phyloP scores from a whole-genome alignment of 2,113 vertebrate species.

The Phalacrocorax brasilianus region DNA sequence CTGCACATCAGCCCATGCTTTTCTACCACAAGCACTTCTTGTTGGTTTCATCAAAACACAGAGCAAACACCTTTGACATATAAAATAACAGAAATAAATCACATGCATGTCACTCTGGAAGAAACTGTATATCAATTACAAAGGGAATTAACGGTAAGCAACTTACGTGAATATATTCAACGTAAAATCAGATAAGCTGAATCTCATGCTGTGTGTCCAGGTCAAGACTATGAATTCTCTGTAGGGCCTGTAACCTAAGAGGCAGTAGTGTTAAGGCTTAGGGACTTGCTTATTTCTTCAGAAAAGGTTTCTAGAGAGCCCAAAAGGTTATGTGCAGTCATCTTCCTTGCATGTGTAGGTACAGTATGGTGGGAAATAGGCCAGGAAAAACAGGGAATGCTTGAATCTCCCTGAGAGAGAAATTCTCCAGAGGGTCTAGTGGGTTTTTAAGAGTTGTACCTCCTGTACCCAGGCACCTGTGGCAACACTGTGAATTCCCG shows the following conservation, averaged over 20 bases:
- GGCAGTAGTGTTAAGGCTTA: background rate
- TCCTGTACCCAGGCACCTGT: background rate
- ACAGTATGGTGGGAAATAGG: background rate
- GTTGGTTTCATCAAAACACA: background rate
- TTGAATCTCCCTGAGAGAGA: background rate
- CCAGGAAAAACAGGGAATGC: background rate
- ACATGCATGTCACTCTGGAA: background rate
- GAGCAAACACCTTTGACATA: background rate
- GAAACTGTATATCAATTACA: background rate
- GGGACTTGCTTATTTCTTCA: background rate
- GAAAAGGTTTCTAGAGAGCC: background rate
- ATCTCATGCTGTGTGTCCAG: background rate
- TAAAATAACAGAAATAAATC: background rate
- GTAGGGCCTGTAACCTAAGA: background rate
- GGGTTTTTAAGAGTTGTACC: background rate
- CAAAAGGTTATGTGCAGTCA: background rate
- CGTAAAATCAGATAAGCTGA: background rate
- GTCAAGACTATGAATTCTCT: background rate
- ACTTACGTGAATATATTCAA: background rate
- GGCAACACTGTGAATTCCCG: background rate
- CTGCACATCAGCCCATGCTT: accelerated
- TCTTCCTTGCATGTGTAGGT: background rate
- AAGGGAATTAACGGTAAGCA: background rate
- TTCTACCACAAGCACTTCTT: background rate
- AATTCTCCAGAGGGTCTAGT: background rate